Base-by-base conservation (phyloP, 2,888 invertebrate genomes). In the Cephus pulcher region DNA sequence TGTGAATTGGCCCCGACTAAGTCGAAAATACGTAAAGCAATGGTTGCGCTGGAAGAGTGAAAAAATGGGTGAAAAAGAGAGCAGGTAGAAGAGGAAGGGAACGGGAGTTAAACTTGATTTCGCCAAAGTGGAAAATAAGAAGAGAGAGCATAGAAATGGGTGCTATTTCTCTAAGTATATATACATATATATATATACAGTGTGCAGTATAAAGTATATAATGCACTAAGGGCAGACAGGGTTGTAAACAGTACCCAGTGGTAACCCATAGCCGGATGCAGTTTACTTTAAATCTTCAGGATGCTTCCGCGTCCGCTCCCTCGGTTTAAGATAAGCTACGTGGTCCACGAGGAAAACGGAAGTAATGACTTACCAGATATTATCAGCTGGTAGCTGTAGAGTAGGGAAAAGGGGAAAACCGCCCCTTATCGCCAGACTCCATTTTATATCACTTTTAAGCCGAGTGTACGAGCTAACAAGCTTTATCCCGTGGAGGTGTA, bases 341-440 rank as follows among this genome's bases (percentile, higher is more conserved):
- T 78, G 83, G 85, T 85, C 84, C 84, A 82, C 81, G 84, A 86
- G 86, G 89, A 85, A 87, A 88, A 86, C 86, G 87, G 89, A 90
- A 90, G 87, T 87, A 89, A 90, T 89, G 88, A 88, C 84, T 90
- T 87, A 90, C 87, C 84, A 89, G 89, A 90, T 90, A 89, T 89
- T 89, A 90, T 89, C 90, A 88, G 89, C 83, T 82, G 81, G 80
- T 75, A 56, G 75, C 77, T 40, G 23, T 11, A 32, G 30, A 33
- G 32, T 30, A 30, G 23, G 69, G 37, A 30, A 23, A 35, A n/a
- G 34, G 30, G 15, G 12, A n/a, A 34, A 71, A 9, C 6, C 71
- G 9, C 12, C 71, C 34, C 33, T 71, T 71, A 34, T 71, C 32
- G 32, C 71, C 33, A 34, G 34, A 34, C 71, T 71, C 12, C 12